phyloP scores from a whole-genome alignment of 2,113 vertebrate species.

The Helogale parvula region DNA sequence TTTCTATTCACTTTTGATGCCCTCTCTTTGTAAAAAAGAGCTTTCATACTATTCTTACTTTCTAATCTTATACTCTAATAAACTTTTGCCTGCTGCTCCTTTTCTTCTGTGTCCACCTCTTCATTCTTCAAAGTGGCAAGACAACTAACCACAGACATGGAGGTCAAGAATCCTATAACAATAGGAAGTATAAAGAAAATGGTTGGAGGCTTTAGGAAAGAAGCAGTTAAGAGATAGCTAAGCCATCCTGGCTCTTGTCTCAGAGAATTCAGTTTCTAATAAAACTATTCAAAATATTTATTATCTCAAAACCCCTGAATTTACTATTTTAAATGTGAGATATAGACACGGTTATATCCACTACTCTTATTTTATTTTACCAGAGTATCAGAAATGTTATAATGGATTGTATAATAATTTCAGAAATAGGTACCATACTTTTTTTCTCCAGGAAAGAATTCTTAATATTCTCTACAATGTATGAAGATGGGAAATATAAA shows the following conservation, averaged over 20 bases:
- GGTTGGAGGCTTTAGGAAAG: background rate
- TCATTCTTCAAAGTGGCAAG: too few species aligned
- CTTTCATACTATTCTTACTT: too few species aligned
- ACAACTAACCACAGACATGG: too few species aligned
- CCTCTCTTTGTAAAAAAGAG: too few species aligned
- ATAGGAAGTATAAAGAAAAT: background rate
- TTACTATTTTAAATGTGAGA: conserved; percentile 11
- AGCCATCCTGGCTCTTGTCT: background rate
- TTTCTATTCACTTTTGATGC: too few species aligned
- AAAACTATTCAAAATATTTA: conserved; percentile 1
- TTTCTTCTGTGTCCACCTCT: too few species aligned
- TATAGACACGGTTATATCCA: background rate
- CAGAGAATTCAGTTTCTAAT: background rate
- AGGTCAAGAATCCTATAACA: too few species aligned
- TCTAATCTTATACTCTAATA: too few species aligned
- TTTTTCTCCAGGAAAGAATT: background rate
- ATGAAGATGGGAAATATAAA: conserved; percentile 8
- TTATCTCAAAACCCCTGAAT: background rate
- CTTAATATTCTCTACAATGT: background rate
- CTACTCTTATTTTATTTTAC: background rate
- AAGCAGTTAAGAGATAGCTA: background rate
- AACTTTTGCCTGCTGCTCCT: too few species aligned
- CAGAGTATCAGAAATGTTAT: background rate
- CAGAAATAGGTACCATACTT: background rate
- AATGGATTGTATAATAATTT: background rate